These are phyloP conservation scores for Trypoxylus dichotomus DNA, from an alignment of 1,140 invertebrate species.

Conservation along the genomic window DNA sequence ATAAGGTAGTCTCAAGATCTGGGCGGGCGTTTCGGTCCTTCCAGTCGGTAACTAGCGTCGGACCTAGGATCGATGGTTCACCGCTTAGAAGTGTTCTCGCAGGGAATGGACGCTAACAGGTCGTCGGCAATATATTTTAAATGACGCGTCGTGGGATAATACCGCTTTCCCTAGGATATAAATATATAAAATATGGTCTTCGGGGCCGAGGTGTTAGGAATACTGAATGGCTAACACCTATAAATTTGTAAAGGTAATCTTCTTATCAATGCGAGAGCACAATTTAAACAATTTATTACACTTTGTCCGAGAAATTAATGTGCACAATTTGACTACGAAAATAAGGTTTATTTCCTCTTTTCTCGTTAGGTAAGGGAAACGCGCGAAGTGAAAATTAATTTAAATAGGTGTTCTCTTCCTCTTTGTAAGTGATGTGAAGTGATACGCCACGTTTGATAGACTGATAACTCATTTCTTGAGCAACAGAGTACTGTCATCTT, in stretches of 20 bases:
- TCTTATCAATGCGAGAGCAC: not conserved
- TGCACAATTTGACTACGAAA: too few species aligned
- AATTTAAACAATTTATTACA: not conserved
- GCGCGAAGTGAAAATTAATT: too few species aligned
- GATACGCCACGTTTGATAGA: too few species aligned
- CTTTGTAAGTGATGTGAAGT: too few species aligned
- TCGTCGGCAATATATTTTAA: conserved; percentile 8
- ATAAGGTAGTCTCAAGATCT: not conserved
- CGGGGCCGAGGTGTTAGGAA: not conserved
- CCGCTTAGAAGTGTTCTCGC: not conserved
- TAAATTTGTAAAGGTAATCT: conserved; percentile 8
- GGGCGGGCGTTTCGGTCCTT: not conserved
- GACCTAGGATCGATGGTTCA: not conserved
- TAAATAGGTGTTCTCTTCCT: too few species aligned
- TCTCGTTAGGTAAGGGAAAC: too few species aligned
- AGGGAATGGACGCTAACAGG: conserved; percentile 14
- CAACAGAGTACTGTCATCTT: too few species aligned
- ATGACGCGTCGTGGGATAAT: not conserved
- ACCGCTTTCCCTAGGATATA: not conserved
- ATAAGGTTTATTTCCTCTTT: too few species aligned
- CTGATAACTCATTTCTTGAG: too few species aligned
- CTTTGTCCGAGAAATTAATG: not conserved
- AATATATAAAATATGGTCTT: conserved; percentile 19
- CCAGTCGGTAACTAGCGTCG: not conserved
- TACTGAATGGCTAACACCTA: not conserved